A percentile compares a stretch with the other conserved stretches of the same genome.
These are phyloP conservation scores for Proteles cristata DNA, from an alignment of 2,113 vertebrate species.

Conservation along the genomic window DNA sequence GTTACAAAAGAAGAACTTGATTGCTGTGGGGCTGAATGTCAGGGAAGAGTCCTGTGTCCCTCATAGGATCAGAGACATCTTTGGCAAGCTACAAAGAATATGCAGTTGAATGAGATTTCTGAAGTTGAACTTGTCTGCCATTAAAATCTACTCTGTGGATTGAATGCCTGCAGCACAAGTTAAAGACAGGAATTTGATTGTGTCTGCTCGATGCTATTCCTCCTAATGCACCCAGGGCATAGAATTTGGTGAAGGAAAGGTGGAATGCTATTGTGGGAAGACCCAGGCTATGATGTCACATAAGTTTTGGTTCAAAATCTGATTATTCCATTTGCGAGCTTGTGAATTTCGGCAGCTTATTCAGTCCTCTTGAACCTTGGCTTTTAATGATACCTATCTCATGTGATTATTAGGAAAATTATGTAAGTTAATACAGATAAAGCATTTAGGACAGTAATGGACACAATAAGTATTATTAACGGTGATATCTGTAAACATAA, in stretches of 20 bases:
- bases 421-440: neutral
- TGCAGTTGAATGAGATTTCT: neutral
- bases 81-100: neutral
- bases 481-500: neutral
- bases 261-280: neutral
- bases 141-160: neutral
- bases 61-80: neutral
- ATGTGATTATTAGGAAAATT: neutral
- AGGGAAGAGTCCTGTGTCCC: neutral
- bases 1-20: neutral
- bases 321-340: neutral
- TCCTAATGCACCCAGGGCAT: neutral
- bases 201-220: rapidly evolving
- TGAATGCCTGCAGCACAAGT: neutral
- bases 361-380: neutral
- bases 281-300: neutral
- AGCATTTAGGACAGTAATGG: neutral
- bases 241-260: neutral
- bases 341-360: neutral
- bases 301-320: neutral
- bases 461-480: neutral
- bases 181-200: neutral
- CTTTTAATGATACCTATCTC: neutral
- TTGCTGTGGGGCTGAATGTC: neutral
- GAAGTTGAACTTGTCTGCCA: neutral